phyloP scores from a whole-genome alignment of 2,797 vertebrate species.

The Dendrocincla tyrannina region DNA sequence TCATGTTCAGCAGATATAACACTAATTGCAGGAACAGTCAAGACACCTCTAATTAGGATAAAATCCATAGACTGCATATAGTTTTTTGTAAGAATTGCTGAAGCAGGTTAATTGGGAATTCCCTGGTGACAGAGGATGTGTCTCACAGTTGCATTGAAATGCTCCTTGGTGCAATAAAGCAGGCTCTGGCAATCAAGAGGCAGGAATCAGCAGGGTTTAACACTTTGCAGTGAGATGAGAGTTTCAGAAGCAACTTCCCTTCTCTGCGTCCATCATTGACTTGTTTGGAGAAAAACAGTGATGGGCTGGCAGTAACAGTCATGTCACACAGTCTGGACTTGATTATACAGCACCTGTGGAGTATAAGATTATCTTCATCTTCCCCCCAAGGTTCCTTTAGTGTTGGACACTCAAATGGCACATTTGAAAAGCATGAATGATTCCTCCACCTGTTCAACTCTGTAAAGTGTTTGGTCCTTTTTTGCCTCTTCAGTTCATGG shows the following conservation, averaged over 20 bases:
- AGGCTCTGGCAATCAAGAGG: neutral
- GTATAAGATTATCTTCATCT: neutral
- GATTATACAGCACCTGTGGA: neutral
- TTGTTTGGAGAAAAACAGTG: neutral
- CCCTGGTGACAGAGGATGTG: neutral
- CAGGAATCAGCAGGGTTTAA: neutral
- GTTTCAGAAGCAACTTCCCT: neutral
- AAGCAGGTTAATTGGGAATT: conserved; percentile 18
- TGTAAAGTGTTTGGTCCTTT: neutral
- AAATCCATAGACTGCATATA: neutral
- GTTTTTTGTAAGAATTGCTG: neutral
- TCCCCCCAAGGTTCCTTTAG: neutral
- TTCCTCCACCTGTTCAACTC: neutral
- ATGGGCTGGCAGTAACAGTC: neutral
- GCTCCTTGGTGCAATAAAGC: neutral
- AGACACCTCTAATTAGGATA: conserved; percentile 21
- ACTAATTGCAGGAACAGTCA: conserved; percentile 4
- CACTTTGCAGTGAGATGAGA: neutral
- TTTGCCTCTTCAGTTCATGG: neutral
- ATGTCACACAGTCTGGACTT: neutral
- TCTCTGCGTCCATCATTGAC: neutral
- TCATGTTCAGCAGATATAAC: neutral
- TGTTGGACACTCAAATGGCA: neutral
- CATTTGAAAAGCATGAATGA: neutral
- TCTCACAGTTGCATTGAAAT: neutral